Conservation (phyloP, 2,797 vertebrate species). For the Sparidentex hasta region DNA sequence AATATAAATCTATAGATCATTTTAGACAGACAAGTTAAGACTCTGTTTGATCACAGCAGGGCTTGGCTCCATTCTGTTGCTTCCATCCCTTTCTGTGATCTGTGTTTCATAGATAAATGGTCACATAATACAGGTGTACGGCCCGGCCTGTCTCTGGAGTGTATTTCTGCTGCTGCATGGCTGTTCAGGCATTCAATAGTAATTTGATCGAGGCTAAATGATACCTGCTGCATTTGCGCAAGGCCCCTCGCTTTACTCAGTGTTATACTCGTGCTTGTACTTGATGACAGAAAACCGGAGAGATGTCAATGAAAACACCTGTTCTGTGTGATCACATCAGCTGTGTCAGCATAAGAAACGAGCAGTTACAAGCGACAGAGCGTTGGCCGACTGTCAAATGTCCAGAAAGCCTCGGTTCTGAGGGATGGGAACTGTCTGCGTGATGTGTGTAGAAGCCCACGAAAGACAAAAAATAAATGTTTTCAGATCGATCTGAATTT, state of each 20-base stretch:
- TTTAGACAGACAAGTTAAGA: background rate
- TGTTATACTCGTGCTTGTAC: background rate
- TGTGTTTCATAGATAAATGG: background rate
- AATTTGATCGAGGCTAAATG: background rate
- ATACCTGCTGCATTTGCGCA: background rate
- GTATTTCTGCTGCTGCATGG: background rate
- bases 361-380: slow-evolving; percentile 17
- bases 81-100: background rate
- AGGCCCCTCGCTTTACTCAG: background rate
- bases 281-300: slow-evolving; percentile 1
- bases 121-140: slow-evolving; percentile 2
- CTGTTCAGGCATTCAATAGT: background rate
- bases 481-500: slow-evolving; percentile 31
- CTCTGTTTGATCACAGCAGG: background rate
- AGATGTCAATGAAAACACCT: slow-evolving; percentile 15
- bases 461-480: slow-evolving; percentile 22
- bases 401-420: slow-evolving; percentile 37
- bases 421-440: slow-evolving; percentile 15
- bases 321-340: slow-evolving; percentile 21
- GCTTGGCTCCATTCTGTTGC: background rate
- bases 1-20: background rate
- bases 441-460: slow-evolving; percentile 3
- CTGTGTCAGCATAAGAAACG: slow-evolving; percentile 13
- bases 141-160: background rate
- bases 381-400: slow-evolving; percentile 11